Conservation (phyloP, 2,797 vertebrate genomes). For the Acrocephalus scirpaceus region DNA sequence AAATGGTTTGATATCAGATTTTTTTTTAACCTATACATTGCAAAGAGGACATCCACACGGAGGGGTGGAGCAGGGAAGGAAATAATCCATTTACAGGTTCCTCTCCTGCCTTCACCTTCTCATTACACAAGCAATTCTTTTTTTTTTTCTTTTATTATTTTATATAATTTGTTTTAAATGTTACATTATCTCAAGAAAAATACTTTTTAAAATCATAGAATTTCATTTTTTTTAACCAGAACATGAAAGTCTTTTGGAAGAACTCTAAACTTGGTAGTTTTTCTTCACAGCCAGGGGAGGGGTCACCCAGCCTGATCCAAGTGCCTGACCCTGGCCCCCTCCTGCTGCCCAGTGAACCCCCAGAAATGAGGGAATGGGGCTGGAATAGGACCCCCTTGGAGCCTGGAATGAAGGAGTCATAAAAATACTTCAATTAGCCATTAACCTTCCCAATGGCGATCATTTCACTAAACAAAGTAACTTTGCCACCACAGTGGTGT, state of each 20-base stretch:
- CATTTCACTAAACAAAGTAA: conserved; percentile 64
- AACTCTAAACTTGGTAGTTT: conserved; percentile 73
- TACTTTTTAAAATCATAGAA: conserved; percentile 82
- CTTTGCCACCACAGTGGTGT: conserved; percentile 68
- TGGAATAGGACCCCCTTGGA: conserved; percentile 67
- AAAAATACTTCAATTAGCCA: conserved; percentile 77
- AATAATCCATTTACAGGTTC: conserved; percentile 70
- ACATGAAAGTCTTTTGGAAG: conserved; percentile 80
- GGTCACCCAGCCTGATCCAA: conserved; percentile 43
- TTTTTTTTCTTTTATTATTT: conserved; percentile 46
- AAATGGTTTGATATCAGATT: conserved; percentile 82
- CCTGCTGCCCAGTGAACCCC: conserved; percentile 54
- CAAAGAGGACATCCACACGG: conserved; percentile 76
- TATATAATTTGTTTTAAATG: conserved; percentile 82
- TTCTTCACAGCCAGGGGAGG: conserved; percentile 47
- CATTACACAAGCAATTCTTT: conserved; percentile 62
- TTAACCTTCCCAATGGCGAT: conserved; percentile 75
- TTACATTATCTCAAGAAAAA: conserved; percentile 84
- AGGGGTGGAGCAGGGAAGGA: conserved; percentile 65
- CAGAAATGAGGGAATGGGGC: conserved; percentile 41
- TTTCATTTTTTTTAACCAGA: conserved; percentile 76
- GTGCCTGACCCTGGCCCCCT: conserved; percentile 41
- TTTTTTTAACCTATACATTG: conserved; percentile 86
- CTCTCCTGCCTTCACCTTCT: conserved; percentile 71
- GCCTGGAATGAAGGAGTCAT: conserved; percentile 75